These are phyloP conservation scores for Diplodus puntazzo DNA, from an alignment of 2,797 vertebrate species.

Conservation along the genomic window DNA sequence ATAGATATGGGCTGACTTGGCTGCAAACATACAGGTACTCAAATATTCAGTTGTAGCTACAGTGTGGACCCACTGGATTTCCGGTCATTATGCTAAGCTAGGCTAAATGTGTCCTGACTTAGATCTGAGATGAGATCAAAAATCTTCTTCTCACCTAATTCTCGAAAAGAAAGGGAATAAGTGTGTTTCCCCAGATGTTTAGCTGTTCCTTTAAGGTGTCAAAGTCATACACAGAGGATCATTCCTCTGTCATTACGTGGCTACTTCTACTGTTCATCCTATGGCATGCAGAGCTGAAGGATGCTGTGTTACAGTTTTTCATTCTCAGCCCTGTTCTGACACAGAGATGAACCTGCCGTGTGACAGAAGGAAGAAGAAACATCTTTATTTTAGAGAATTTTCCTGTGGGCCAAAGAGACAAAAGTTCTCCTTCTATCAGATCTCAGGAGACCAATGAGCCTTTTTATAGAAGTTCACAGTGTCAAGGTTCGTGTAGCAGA, in stretches of 20 bases:
- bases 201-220: slow-evolving; percentile 3
- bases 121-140: not conserved
- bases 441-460: slow-evolving; percentile 14
- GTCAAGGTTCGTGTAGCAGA: no score
- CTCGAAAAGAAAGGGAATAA: not conserved
- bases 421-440: slow-evolving; percentile 8
- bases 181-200: not conserved
- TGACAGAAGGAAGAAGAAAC: slow-evolving; percentile 11
- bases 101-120: not conserved
- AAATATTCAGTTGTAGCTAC: no score
- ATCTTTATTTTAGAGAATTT: not conserved
- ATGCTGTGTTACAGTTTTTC: slow-evolving; percentile 23
- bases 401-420: not conserved
- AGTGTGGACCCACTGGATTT: no score
- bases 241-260: not conserved
- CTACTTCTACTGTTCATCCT: slow-evolving; percentile 4
- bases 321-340: slow-evolving; percentile 17
- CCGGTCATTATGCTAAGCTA: no score
- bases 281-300: slow-evolving; percentile 17
- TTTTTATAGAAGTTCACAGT: not conserved
- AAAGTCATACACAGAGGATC: not conserved
- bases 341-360: not conserved
- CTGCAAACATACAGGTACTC: no score
- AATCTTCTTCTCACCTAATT: slow-evolving; percentile 5
- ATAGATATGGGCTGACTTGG: no score